Percentiles rank a stretch among this genome's conserved stretches.
Evolutionary conservation across 1,140 invertebrate genomes (phyloP).

Genomic region (Prorops nasuta): DNA sequence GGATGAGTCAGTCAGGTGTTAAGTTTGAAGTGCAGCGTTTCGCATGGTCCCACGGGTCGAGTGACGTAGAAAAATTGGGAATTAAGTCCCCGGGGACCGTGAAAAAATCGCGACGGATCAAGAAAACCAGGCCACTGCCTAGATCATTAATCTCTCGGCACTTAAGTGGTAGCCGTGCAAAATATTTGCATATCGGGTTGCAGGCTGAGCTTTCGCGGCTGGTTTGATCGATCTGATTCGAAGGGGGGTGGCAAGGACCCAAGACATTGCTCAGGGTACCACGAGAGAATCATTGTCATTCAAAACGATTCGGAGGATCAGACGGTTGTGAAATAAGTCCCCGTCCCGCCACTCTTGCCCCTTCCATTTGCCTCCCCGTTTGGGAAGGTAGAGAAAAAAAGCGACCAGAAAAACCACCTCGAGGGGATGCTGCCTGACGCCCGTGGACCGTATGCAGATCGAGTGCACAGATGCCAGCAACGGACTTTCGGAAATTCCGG

Average conservation of each 20-base stretch:
- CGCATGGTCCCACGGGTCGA: conserved; percentile 26
- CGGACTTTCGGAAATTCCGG: conserved; percentile 41
- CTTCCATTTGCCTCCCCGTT: background rate
- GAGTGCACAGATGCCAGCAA: conserved; percentile 48
- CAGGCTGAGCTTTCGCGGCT: conserved; percentile 9
- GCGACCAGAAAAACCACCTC: conserved; percentile 25
- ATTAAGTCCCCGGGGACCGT: conserved; percentile 34
- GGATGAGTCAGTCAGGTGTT: too few relatives aligned
- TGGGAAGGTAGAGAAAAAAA: conserved; percentile 6
- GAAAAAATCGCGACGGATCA: conserved; percentile 19
- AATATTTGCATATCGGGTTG: conserved; percentile 50
- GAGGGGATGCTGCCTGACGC: conserved; percentile 33
- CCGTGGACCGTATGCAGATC: conserved; percentile 54
- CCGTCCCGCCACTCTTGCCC: background rate
- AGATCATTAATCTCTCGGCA: conserved; percentile 41
- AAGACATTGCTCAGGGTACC: background rate
- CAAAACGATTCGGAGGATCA: conserved; percentile 38
- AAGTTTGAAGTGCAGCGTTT: too few relatives aligned
- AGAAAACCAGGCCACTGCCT: conserved; percentile 6
- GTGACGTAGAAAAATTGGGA: conserved; percentile 35
- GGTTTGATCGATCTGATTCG: conserved; percentile 35
- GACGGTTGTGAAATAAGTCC: conserved; percentile 36
- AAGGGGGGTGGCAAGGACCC: too few relatives aligned
- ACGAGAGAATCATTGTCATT: conserved; percentile 45
- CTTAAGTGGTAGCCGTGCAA: conserved; percentile 28